Base-by-base conservation (phyloP, 2,888 invertebrate species). In the Odontothrips loti region DNA sequence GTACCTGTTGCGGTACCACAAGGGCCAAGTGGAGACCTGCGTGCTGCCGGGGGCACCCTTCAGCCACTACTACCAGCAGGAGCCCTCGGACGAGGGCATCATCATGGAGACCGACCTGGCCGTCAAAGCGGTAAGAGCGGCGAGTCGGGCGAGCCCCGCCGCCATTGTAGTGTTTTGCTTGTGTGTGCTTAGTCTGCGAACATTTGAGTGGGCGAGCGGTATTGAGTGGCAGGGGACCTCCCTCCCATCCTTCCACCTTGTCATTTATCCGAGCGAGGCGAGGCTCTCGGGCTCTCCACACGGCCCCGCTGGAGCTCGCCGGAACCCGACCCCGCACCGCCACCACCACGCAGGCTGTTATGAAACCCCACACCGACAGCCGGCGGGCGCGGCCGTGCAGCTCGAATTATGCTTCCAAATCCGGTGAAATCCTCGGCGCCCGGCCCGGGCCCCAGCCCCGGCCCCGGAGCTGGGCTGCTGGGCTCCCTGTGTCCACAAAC, bases 11-110 rank as follows among this genome's bases (percentile, higher is more conserved):
- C 87, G 89, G n/a, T 86, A 87, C 83, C 87, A 87, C 84, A 83
- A 86, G 80, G 90, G 91, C 20, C 90, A 91, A 82, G 87, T 90
- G n/a, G 92, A 92, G 83, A 91, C 92, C 0, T 90, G 92, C 48
- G 90, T 91, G 81, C 89, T 94, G 34, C 91, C 93, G 0, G 93
- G 94, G 20, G 92, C 92, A 0, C 94, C 94, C 6, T 94, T 93
- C 87, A 92, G 92, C 84, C 92, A 93, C 85, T 95, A 95, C 87
- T 95, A 94, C 86, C 92, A 94, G 23, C 94, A 95, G 86, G 94
- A 94, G 83, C 92, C 91, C 81, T 90, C 90, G 0, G 94, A 95
- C 86, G 94, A 94, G 85, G 95, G 95, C 10, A 92, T 93, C 83
- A 93, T 94, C 87, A 94, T 95, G 92, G 93, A 93, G 86, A 94